These are phyloP conservation scores for Gobius niger DNA, from an alignment of 2,113 vertebrate species.

Conservation along the genomic window DNA sequence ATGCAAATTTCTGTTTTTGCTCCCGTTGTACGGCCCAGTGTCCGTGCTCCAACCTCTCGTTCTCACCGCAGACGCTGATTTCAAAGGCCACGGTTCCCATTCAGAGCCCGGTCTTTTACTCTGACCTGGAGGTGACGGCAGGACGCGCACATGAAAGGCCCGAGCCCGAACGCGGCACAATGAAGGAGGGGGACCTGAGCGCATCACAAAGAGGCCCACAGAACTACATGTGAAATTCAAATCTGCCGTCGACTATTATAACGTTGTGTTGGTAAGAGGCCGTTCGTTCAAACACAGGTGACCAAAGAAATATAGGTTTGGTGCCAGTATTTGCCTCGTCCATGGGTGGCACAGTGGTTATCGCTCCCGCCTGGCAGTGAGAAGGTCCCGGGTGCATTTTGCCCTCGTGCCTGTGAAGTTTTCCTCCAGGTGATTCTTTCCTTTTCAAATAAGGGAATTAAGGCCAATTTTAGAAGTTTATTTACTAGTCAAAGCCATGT, in stretches of 20 bases:
- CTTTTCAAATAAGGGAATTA: too few relatives aligned
- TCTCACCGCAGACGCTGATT: conserved; percentile 47
- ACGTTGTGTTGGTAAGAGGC: background rate
- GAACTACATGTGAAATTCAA: conserved; percentile 50
- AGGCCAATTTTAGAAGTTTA: too few relatives aligned
- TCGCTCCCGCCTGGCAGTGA: too few relatives aligned
- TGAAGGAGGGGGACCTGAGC: conserved; percentile 47
- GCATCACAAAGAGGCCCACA: conserved; percentile 34
- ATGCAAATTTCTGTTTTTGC: conserved; percentile 68
- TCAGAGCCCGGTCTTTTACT: conserved; percentile 74
- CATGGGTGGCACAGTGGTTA: too few relatives aligned
- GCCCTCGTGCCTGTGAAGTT: too few relatives aligned
- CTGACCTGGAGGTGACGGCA: conserved; percentile 67
- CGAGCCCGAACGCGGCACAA: conserved; percentile 31
- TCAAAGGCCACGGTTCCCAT: conserved; percentile 67
- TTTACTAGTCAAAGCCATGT: too few relatives aligned
- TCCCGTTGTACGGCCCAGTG: background rate
- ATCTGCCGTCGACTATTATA: conserved; percentile 1
- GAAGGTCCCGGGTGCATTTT: too few relatives aligned
- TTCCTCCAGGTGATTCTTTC: too few relatives aligned
- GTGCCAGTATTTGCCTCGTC: too few relatives aligned
- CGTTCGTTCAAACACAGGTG: too few relatives aligned
- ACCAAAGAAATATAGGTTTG: too few relatives aligned
- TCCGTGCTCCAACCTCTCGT: background rate
- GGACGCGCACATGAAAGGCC: conserved; percentile 67